A percentile compares a stretch with the other conserved stretches of the same genome.
These are phyloP conservation scores for Garra rufa DNA, from an alignment of 2,113 vertebrate species.

Conservation along the genomic window DNA sequence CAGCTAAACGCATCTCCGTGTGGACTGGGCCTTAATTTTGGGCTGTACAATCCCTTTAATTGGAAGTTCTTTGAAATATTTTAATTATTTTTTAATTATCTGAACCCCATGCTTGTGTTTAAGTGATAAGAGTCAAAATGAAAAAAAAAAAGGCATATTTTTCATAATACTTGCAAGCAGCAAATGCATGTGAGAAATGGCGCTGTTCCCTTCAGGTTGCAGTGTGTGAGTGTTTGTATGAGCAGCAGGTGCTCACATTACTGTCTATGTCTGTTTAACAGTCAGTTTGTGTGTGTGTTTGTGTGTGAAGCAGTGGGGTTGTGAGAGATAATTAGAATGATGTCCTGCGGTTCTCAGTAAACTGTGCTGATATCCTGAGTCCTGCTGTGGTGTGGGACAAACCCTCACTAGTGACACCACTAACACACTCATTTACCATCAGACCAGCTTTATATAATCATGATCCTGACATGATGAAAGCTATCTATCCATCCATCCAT, in stretches of 20 bases:
- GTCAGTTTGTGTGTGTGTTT: neutral
- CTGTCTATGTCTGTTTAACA: neutral
- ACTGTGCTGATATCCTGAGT: conserved; percentile 43
- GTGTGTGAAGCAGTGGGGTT: conserved; percentile 5
- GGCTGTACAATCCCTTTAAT: no score
- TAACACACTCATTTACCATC: conserved; percentile 2
- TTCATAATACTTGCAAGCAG: neutral
- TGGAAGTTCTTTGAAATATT: no score
- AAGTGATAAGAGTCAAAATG: neutral
- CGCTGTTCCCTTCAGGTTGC: conserved; percentile 2
- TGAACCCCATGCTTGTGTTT: neutral
- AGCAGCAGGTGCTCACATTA: conserved; percentile 16
- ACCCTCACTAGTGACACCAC: conserved; percentile 18
- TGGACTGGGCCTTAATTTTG: no score
- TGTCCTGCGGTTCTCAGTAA: conserved; percentile 25
- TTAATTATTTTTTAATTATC: neutral
- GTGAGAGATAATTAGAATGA: conserved; percentile 45
- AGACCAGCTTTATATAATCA: neutral
- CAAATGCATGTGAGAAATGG: neutral
- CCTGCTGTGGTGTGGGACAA: conserved; percentile 43
- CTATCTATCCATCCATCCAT: neutral
- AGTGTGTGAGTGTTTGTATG: neutral
- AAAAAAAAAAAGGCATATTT: neutral
- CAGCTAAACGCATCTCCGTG: no score
- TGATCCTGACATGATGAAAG: neutral